Conservation (phyloP, 2,797 vertebrate species). For the Synaphobranchus kaupii region DNA sequence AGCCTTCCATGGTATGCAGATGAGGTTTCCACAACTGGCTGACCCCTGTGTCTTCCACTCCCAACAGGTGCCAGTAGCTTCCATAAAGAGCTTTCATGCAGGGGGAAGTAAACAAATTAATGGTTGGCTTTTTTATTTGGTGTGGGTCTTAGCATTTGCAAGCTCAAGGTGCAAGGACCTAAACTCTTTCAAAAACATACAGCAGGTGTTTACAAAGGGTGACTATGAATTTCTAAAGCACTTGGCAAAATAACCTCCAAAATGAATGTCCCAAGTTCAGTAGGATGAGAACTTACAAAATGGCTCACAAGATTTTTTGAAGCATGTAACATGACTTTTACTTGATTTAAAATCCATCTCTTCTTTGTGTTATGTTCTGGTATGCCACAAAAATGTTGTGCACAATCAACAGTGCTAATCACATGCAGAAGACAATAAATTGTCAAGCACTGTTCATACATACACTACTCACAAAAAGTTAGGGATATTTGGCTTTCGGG, state of each 20-base stretch:
- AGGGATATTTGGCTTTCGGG: too few species aligned
- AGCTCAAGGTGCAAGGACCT: conserved; percentile 51
- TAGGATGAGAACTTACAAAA: conserved; percentile 33
- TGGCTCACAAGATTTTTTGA: conserved; percentile 30
- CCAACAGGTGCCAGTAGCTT: conserved; percentile 58
- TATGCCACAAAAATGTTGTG: neutral
- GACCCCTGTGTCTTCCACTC: conserved; percentile 49
- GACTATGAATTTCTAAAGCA: conserved; percentile 41
- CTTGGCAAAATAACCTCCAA: conserved; percentile 36
- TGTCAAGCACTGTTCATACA: neutral
- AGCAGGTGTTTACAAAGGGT: conserved; percentile 56
- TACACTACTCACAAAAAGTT: too few species aligned
- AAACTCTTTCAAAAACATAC: conserved; percentile 46
- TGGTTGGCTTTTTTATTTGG: conserved; percentile 50
- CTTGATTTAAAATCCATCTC: neutral
- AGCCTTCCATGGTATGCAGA: conserved; percentile 29
- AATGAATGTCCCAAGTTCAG: conserved; percentile 39
- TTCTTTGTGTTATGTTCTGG: neutral
- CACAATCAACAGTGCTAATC: neutral
- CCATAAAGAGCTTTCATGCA: conserved; percentile 51
- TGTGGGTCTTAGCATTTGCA: conserved; percentile 40
- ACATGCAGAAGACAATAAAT: neutral
- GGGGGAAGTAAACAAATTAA: conserved; percentile 61
- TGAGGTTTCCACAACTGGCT: conserved; percentile 44
- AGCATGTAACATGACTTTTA: neutral